Base-by-base conservation (phyloP, 1,140 invertebrate genomes). In the Hormaphis cornu region DNA sequence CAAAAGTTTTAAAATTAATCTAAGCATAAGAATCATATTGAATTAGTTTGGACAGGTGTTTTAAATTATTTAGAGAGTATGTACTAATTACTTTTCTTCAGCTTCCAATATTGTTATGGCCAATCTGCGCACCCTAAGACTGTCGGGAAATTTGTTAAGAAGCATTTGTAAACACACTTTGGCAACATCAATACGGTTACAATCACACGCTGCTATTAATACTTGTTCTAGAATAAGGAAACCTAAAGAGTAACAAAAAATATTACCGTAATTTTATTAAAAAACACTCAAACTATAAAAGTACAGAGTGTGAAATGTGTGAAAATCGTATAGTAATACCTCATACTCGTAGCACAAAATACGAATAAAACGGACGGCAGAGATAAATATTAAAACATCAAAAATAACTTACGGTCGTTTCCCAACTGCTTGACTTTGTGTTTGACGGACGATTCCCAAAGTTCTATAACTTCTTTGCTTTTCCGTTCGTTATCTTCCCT, bases 161-260 rank as follows among this genome's bases (percentile, higher is more conserved):
- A 99, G 81, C 53, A 83, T 78, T 76, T 86, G 81, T 42, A 96
- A 86, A 77, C 93, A 95, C 69, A 84, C 83, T 75, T 88, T 84
- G 3, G 92, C 91, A 40, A 95, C 79, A 72, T 87, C 83, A 72
- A 90, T 82, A 42, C 86, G 81, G 76, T 90, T 85, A 74, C 87
- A 89, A 76, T 99, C 97, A 61, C 98, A 79, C 0, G 93, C 90
- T 54, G 96, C 95, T 71, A 97, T 82, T 73, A 89, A 90, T 18
- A 97, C 91, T 87, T 97, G 94, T 78, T 97, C 94, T 74, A 93
- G 80, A 42, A 96, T 84, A 59, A 91, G 78, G 83, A 91, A 93
- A 76, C 90, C 91, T 95, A 77, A 59, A 85, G 85, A 73, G 74
- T 72, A 76, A 76, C 70, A 75, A 72, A 71, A 33, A 61, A n/a